A percentile compares a stretch with the other conserved stretches of the same genome.
Evolutionary conservation across 2,113 vertebrate genomes (phyloP).

Genomic region (Pangasianodon hypophthalmus): DNA sequence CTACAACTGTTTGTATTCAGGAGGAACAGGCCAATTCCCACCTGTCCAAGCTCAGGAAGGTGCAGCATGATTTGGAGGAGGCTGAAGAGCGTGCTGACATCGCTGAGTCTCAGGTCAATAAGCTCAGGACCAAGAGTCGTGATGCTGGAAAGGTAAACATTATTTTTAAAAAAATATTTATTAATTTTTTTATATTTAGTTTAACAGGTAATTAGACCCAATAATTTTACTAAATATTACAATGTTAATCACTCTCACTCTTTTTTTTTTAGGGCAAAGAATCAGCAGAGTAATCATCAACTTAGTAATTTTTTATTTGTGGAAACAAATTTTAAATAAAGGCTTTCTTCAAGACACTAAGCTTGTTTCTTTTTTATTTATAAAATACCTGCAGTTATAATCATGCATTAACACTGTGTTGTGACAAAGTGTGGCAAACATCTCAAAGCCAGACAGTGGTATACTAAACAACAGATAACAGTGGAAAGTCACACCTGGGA

Average conservation of each 20-base stretch:
- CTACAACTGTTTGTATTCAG: conserved; percentile 45
- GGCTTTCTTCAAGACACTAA: neutral
- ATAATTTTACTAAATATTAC: neutral
- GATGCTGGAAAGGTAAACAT: conserved; percentile 72
- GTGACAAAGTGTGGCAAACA: neutral
- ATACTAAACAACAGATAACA: neutral
- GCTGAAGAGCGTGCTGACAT: conserved; percentile 82
- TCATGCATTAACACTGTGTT: neutral
- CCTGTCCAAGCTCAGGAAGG: conserved; percentile 74
- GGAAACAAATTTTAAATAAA: conserved; percentile 8
- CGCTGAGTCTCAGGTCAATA: conserved; percentile 81
- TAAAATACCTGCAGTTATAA: neutral
- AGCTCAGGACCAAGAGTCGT: conserved; percentile 77
- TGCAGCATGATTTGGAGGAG: conserved; percentile 82
- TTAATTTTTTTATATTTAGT: neutral
- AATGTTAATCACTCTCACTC: neutral
- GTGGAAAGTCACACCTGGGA: neutral
- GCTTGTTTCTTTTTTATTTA: neutral
- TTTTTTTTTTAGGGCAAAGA: conserved; percentile 12
- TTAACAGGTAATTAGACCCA: neutral
- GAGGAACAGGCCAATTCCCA: conserved; percentile 69
- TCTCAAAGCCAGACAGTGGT: neutral
- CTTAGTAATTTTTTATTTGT: neutral
- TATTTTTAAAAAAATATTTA: too few relatives aligned
- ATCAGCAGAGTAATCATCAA: conserved; percentile 11